Evolutionary conservation across 2,888 invertebrate species (phyloP).

Genomic region (Cataglyphis altisquamis): DNA sequence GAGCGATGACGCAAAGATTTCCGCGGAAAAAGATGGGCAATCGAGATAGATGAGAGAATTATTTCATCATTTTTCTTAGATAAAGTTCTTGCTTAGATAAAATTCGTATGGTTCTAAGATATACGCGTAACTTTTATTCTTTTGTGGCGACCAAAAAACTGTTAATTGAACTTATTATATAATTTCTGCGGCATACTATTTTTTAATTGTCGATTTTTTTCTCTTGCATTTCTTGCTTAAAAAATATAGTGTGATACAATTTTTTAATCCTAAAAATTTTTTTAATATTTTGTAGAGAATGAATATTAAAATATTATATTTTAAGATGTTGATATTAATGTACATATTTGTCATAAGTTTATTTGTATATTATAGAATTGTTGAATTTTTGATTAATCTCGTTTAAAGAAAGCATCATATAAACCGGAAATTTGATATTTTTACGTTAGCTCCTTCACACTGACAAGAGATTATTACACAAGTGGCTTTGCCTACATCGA

Average conservation of each 20-base stretch:
- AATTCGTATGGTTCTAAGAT: neutral
- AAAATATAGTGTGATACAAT: neutral
- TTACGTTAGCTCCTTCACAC: slow-evolving; percentile 22
- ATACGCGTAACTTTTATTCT: neutral
- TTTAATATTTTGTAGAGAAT: neutral
- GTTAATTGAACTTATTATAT: neutral
- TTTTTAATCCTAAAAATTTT: neutral
- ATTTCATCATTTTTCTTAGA: slow-evolving; percentile 7
- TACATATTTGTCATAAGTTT: neutral
- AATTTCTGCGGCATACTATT: neutral
- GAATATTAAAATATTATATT: neutral
- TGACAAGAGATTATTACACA: slow-evolving; percentile 31
- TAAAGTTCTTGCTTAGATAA: neutral
- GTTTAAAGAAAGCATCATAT: neutral
- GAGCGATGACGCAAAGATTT: slow-evolving; percentile 64
- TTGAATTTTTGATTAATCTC: neutral
- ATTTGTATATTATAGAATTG: neutral
- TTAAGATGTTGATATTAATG: neutral
- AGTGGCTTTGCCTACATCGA: slow-evolving; percentile 29
- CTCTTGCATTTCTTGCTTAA: neutral
- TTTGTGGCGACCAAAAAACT: neutral
- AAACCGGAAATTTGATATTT: slow-evolving; percentile 34
- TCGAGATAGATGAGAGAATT: neutral
- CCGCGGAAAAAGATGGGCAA: neutral
- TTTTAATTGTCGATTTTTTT: neutral